Evolutionary conservation across 64 coral and sea anemone species (phyloP).

Genomic region (Catalaphyllia jardinei): DNA sequence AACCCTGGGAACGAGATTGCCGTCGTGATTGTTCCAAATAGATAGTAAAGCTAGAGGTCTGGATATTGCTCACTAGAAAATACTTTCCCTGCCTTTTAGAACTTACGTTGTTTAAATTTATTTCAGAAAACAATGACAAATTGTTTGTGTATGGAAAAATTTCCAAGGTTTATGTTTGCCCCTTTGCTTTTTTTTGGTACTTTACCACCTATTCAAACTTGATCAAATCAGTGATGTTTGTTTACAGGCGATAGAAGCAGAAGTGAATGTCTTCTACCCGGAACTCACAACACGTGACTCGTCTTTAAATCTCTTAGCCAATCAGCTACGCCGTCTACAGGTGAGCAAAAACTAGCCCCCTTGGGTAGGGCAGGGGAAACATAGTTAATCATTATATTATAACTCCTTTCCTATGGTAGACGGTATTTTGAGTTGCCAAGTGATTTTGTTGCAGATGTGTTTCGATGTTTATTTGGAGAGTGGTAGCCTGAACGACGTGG

Average conservation of each 20-base stretch:
- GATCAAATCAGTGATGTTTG: not conserved
- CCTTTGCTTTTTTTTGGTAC: not conserved
- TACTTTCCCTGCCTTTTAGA: too few relatives aligned
- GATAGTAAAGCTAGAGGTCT: too few relatives aligned
- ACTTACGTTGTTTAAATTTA: too few relatives aligned
- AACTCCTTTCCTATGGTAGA: too few relatives aligned
- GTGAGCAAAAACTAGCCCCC: not conserved
- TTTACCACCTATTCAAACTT: not conserved
- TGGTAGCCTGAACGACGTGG: constrained; percentile 34
- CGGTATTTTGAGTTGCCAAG: too few relatives aligned
- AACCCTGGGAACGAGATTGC: too few relatives aligned
- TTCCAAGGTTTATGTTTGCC: too few relatives aligned
- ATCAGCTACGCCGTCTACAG: constrained; percentile 88
- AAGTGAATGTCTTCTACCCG: constrained; percentile 95
- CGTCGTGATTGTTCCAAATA: too few relatives aligned
- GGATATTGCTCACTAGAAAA: too few relatives aligned
- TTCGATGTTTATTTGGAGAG: constrained; percentile 64
- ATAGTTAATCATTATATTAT: too few relatives aligned
- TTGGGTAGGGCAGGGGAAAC: too few relatives aligned
- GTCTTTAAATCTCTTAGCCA: constrained; percentile 74
- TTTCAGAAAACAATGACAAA: too few relatives aligned
- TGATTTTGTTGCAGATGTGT: constrained; percentile 56
- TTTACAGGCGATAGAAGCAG: constrained; percentile 83
- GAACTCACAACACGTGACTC: constrained; percentile 79
- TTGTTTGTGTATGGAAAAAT: not conserved